Conservation (phyloP, 1,140 invertebrate species). For the Nymphalis io region DNA sequence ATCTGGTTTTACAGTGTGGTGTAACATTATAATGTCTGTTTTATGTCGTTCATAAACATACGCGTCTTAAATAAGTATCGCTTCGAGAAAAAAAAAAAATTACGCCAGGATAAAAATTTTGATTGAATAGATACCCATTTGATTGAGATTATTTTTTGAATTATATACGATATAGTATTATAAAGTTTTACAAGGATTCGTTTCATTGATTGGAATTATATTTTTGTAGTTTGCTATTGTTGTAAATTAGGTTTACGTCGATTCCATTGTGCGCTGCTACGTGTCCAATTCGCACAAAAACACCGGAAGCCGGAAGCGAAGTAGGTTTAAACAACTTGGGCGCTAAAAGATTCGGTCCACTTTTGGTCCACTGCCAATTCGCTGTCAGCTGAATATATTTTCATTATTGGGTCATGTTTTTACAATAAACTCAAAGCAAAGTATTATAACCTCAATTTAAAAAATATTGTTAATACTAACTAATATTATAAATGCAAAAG, state of each 20-base stretch:
- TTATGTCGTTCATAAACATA: conserved; percentile 15
- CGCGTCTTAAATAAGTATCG: not conserved
- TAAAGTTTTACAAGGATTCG: no score
- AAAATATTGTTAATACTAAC: not conserved
- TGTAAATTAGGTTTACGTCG: conserved; percentile 1
- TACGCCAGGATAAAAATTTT: not conserved
- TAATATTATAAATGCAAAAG: no score
- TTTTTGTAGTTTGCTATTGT: not conserved
- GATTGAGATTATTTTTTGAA: no score
- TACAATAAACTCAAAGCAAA: conserved; percentile 11
- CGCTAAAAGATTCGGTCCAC: conserved; percentile 18
- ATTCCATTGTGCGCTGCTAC: conserved; percentile 1
- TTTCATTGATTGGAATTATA: no score
- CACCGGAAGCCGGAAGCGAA: conserved; percentile 23
- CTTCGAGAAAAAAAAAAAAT: not conserved
- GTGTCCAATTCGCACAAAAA: conserved; percentile 6
- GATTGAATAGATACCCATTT: no score
- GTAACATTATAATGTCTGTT: conserved; percentile 15
- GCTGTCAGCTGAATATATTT: conserved; percentile 12
- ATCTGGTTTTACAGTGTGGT: conserved; percentile 14
- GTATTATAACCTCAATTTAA: conserved; percentile 7
- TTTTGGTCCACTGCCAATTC: conserved; percentile 26
- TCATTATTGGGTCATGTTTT: conserved; percentile 21
- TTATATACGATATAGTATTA: no score
- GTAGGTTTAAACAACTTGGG: conserved; percentile 27